phyloP scores from a whole-genome alignment of 2,797 vertebrate genomes.

The Serranus cabrilla region DNA sequence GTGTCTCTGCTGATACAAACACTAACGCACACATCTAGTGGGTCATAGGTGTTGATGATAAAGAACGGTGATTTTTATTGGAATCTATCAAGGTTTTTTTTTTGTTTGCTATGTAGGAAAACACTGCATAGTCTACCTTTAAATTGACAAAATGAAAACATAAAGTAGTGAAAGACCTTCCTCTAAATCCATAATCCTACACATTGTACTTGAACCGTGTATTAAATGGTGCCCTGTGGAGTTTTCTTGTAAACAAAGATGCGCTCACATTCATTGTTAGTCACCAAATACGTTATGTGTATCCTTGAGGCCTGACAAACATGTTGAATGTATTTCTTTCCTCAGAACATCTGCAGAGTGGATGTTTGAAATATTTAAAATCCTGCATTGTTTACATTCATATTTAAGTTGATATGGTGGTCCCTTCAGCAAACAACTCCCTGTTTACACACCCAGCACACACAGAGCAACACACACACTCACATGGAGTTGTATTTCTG shows the following conservation, averaged over 20 bases:
- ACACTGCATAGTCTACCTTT: neutral
- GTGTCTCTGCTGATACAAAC: too few relatives aligned
- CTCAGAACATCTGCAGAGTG: conserved; percentile 4
- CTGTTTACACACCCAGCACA: neutral
- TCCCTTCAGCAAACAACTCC: neutral
- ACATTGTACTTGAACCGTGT: neutral
- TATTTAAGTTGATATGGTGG: conserved; percentile 21
- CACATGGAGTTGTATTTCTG: neutral
- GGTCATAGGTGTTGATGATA: too few relatives aligned
- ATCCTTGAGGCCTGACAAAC: conserved; percentile 14
- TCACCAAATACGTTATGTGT: neutral
- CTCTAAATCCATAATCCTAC: neutral
- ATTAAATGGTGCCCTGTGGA: neutral
- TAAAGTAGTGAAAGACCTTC: neutral
- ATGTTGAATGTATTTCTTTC: neutral
- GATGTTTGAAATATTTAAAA: conserved; percentile 1
- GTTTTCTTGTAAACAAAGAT: conserved; percentile 8
- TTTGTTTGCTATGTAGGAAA: too few relatives aligned
- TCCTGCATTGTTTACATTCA: conserved; percentile 8
- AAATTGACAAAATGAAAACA: neutral
- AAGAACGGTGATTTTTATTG: too few relatives aligned
- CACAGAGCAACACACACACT: conserved; percentile 6
- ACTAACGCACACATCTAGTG: too few relatives aligned
- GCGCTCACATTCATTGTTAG: neutral
- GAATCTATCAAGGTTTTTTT: too few relatives aligned